These are phyloP conservation scores for Nysson spinosus DNA, from an alignment of 2,888 invertebrate species.

Conservation along the genomic window DNA sequence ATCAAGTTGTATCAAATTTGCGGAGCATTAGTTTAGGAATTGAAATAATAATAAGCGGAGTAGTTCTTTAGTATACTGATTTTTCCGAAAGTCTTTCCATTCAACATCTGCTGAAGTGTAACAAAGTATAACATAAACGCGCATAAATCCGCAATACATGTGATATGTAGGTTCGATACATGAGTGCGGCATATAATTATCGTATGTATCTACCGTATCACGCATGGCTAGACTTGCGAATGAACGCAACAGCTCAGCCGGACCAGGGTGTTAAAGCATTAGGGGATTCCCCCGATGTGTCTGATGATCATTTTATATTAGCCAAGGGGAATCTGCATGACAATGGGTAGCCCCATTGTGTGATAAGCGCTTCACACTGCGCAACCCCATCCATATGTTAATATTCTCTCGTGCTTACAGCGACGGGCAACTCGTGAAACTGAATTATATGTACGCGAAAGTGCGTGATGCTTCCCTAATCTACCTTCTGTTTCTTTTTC, in stretches of 20 bases:
- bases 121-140: no score
- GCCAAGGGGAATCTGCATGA: constrained; percentile 71
- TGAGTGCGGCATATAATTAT: constrained; percentile 49
- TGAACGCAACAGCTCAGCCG: constrained; percentile 54
- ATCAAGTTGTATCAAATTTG: no score
- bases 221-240: constrained; percentile 54
- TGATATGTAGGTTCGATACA: constrained; percentile 24
- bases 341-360: constrained; percentile 69
- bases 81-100: no score
- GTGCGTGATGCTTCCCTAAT: constrained; percentile 47
- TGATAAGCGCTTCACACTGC: constrained; percentile 69
- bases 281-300: constrained; percentile 67
- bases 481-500: not conserved
- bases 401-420: constrained; percentile 55
- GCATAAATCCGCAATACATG: no score
- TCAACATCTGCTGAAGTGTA: no score
- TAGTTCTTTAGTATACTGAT: no score
- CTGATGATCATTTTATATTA: constrained; percentile 72
- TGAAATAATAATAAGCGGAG: no score
- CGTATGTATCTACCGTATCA: constrained; percentile 49
- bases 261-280: constrained; percentile 61
- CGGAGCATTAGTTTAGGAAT: no score
- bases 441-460: constrained; percentile 60
- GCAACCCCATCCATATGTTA: constrained; percentile 65
- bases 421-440: constrained; percentile 56